phyloP scores from a whole-genome alignment of 2,113 vertebrate genomes.

The Salvelinus namaycush region DNA sequence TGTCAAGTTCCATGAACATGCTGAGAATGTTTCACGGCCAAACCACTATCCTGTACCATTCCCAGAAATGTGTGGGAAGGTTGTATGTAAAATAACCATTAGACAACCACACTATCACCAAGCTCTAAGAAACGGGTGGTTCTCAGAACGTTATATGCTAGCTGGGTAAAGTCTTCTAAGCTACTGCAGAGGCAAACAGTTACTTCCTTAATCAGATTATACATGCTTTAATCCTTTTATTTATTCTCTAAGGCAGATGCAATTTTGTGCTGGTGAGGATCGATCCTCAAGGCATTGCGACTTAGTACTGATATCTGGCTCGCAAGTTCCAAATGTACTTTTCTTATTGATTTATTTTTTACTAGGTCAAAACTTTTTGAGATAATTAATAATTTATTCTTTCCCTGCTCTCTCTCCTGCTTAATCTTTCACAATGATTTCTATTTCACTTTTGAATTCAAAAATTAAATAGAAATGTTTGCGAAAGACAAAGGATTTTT shows the following conservation, averaged over 20 bases:
- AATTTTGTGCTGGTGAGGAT: constrained; percentile 51
- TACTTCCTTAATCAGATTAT: constrained; percentile 53
- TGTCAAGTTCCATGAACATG: no score
- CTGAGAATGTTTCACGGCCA: no score
- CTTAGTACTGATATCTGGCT: constrained; percentile 36
- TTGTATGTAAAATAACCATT: no score
- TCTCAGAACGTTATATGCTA: no score
- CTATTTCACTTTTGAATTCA: no score
- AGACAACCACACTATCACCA: no score
- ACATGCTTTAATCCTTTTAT: constrained; percentile 54
- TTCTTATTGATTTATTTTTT: constrained; percentile 54
- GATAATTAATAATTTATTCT: constrained; percentile 17
- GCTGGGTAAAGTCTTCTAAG: constrained; percentile 28
- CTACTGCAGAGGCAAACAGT: constrained; percentile 39
- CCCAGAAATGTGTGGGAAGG: no score
- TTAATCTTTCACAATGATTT: background rate
- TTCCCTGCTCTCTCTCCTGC: background rate
- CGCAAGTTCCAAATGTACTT: constrained; percentile 15
- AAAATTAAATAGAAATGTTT: no score
- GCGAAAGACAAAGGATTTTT: no score
- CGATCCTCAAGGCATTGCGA: constrained; percentile 49
- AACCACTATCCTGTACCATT: no score
- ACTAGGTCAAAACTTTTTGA: constrained; percentile 30
- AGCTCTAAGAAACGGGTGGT: no score
- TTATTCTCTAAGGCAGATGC: constrained; percentile 56